A percentile compares a stretch with the other conserved stretches of the same genome.
Evolutionary conservation across 2,888 invertebrate species (phyloP).

Genomic region (Diplolepis rosae): DNA sequence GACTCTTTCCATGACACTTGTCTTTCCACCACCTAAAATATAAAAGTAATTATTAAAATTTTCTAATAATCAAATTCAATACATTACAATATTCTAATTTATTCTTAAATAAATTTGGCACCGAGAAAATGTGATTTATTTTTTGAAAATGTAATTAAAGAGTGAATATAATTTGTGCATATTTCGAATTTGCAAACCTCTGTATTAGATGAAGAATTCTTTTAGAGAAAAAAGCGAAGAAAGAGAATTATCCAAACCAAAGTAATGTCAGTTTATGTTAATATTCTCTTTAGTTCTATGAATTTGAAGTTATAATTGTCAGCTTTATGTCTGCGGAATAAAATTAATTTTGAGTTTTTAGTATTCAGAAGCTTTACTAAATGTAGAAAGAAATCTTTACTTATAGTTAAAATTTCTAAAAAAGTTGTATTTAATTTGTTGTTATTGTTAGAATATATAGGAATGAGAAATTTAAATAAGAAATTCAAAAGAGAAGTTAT

Average conservation of each 20-base stretch:
- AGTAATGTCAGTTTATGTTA: conserved; percentile 13
- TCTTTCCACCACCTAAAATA: conserved; percentile 74
- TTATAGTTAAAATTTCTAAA: too few species aligned
- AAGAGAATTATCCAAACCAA: conserved; percentile 19
- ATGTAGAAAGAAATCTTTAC: neutral
- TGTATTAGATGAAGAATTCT: neutral
- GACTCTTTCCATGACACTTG: conserved; percentile 90
- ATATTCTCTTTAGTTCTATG: neutral
- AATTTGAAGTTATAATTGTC: conserved; percentile 25
- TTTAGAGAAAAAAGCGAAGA: conserved; percentile 5
- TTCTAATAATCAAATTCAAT: neutral
- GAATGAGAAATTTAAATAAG: too few species aligned
- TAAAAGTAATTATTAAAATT: conserved; percentile 30
- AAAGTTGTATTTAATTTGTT: neutral
- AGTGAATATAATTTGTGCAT: neutral
- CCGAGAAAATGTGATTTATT: conserved; percentile 5
- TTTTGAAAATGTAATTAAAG: neutral
- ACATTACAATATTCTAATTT: neutral
- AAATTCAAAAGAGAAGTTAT: too few species aligned
- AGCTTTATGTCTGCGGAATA: conserved; percentile 17
- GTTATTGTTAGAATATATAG: too few species aligned
- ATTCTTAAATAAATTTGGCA: neutral
- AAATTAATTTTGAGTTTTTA: conserved; percentile 12
- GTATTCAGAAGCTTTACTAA: neutral
- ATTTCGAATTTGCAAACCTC: conserved; percentile 28